These are phyloP conservation scores for Sparidentex hasta DNA, from an alignment of 2,797 vertebrate genomes.

Conservation along the genomic window DNA sequence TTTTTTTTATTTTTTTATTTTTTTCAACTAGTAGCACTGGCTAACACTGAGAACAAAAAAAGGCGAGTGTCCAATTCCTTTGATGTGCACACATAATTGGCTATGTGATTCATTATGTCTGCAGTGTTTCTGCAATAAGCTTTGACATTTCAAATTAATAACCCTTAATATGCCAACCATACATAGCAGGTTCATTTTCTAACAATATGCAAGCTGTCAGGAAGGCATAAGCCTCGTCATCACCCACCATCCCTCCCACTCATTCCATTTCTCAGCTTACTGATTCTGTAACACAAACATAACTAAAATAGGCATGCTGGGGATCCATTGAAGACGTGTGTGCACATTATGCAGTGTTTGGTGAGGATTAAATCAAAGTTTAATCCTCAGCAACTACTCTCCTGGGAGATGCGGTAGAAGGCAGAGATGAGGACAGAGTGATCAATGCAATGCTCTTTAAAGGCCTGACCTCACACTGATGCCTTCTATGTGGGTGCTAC, in stretches of 20 bases:
- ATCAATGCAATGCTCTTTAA: conserved; percentile 68
- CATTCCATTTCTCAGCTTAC: conserved; percentile 20
- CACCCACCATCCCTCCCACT: conserved; percentile 22
- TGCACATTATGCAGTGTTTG: conserved; percentile 52
- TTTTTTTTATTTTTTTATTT: neutral
- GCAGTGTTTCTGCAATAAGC: neutral
- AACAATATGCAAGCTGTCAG: conserved; percentile 11
- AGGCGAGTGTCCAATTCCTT: neutral
- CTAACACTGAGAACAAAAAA: neutral
- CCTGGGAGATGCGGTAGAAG: conserved; percentile 46
- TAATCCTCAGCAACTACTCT: conserved; percentile 39
- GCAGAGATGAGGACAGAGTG: conserved; percentile 51
- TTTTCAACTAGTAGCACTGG: neutral
- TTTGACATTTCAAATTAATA: conserved; percentile 36
- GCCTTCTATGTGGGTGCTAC: conserved; percentile 39
- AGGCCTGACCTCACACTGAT: conserved; percentile 62
- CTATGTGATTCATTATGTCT: neutral
- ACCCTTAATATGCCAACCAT: conserved; percentile 5
- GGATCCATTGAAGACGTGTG: conserved; percentile 30
- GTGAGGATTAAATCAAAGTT: conserved; percentile 40
- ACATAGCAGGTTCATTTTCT: neutral
- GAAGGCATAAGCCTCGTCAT: conserved; percentile 15
- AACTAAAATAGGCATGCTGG: conserved; percentile 58
- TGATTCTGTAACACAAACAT: conserved; percentile 41
- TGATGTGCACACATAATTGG: neutral